Conservation (phyloP, 2,113 vertebrate species). For the Falco punctatus region DNA sequence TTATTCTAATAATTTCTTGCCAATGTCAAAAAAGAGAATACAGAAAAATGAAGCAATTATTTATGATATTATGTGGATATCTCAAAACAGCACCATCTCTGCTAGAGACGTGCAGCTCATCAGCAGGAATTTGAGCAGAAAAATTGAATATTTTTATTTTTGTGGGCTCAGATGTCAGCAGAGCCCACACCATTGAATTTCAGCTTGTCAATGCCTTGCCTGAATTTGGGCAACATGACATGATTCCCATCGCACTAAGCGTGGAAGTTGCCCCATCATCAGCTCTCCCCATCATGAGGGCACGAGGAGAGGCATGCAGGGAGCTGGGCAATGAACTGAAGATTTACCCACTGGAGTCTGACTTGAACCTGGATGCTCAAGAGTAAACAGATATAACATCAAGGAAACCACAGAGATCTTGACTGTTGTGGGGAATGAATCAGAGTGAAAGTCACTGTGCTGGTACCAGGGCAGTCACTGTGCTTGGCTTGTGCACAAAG, state of each 20-base stretch:
- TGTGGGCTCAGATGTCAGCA: background rate
- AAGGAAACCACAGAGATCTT: background rate
- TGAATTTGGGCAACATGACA: background rate
- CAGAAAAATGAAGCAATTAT: slow-evolving; percentile 2
- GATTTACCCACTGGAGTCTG: background rate
- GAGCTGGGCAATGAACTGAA: background rate
- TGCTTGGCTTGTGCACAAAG: background rate
- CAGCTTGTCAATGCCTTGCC: background rate
- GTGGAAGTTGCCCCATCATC: background rate
- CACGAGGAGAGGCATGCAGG: background rate
- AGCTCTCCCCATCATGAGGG: background rate
- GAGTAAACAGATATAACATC: background rate
- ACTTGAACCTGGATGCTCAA: background rate
- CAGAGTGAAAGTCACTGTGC: background rate
- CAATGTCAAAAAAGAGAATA: background rate
- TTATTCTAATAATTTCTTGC: slow-evolving; percentile 17
- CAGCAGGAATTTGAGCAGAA: background rate
- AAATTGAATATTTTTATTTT: background rate
- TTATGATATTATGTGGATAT: background rate
- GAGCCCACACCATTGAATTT: background rate
- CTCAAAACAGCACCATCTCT: background rate
- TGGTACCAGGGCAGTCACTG: background rate
- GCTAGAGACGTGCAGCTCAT: background rate
- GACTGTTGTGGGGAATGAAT: no score
- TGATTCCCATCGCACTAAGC: background rate